A percentile compares a stretch with the other conserved stretches of the same genome.
phyloP scores from a whole-genome alignment of 2,888 invertebrate species.

The Thecophora atra region DNA sequence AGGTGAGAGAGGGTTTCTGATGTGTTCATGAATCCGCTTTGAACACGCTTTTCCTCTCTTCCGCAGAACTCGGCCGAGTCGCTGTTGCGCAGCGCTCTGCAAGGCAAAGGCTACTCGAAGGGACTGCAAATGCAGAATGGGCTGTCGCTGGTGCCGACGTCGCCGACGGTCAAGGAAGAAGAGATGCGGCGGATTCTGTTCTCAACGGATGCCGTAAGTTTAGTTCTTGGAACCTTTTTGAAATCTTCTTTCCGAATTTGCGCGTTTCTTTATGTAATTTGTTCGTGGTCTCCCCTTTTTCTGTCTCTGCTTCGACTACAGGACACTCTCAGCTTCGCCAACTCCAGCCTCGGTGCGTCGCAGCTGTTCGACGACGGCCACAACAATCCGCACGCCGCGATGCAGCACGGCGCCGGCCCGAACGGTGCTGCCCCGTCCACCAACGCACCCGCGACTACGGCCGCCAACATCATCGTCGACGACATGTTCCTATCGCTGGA shows the following conservation, averaged over 20 bases:
- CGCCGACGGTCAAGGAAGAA: slow-evolving; percentile 69
- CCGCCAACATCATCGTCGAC: slow-evolving; percentile 63
- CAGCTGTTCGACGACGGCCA: slow-evolving; percentile 65
- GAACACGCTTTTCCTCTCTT: not conserved
- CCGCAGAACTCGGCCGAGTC: slow-evolving; percentile 72
- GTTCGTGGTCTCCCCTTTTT: slow-evolving; percentile 9
- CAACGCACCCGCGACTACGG: slow-evolving; percentile 35
- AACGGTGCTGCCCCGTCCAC: slow-evolving; percentile 38
- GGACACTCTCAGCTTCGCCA: slow-evolving; percentile 63
- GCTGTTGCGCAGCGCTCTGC: slow-evolving; percentile 81
- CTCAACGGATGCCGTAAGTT: slow-evolving; percentile 65
- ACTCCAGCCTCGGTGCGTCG: slow-evolving; percentile 62
- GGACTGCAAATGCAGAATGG: slow-evolving; percentile 65
- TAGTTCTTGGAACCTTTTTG: not conserved
- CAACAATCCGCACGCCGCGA: slow-evolving; percentile 44
- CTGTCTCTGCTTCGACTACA: slow-evolving; percentile 39
- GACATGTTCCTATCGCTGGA: slow-evolving; percentile 67
- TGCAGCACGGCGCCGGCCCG: slow-evolving; percentile 40
- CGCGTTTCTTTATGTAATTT: slow-evolving; percentile 6
- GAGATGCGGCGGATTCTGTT: slow-evolving; percentile 71
- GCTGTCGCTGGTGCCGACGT: slow-evolving; percentile 57
- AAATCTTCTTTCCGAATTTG: not conserved
- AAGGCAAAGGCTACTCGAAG: slow-evolving; percentile 75
- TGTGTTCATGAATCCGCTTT: too few species aligned
- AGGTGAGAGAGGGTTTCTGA: slow-evolving; percentile 47